A percentile compares a stretch with the other conserved stretches of the same genome.
phyloP scores from a whole-genome alignment of 2,113 vertebrate species.

The Engystomops pustulosus region DNA sequence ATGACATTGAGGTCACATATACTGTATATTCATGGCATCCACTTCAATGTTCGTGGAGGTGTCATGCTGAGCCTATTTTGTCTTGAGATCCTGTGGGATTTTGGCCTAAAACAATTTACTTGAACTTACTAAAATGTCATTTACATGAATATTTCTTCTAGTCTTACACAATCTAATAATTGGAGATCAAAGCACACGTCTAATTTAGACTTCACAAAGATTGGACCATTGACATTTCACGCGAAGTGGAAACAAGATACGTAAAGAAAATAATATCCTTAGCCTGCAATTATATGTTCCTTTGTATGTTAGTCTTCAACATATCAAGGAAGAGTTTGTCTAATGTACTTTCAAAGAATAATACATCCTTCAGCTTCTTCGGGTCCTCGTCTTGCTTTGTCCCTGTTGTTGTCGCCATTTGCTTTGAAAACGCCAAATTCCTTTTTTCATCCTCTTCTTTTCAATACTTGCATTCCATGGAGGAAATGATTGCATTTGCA shows the following conservation, averaged over 20 bases:
- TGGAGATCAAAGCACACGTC: neutral
- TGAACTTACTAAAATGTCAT: neutral
- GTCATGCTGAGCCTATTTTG: neutral
- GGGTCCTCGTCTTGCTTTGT: neutral
- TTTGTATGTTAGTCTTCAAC: neutral
- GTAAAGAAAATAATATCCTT: neutral
- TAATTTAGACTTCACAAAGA: neutral
- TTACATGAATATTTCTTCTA: neutral
- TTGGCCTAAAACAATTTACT: neutral
- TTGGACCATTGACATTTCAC: neutral
- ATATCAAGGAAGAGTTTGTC: neutral
- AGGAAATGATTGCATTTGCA: too few relatives aligned
- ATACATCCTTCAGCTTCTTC: neutral
- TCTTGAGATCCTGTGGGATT: neutral
- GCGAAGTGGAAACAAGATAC: neutral
- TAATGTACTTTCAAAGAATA: neutral
- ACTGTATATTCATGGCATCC: slow-evolving; percentile 2
- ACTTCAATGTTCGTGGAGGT: neutral
- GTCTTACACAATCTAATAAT: neutral
- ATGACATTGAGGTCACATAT: neutral
- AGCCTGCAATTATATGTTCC: neutral
- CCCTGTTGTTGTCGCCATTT: neutral
- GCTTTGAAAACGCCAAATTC: neutral
- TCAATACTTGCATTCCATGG: too few relatives aligned
- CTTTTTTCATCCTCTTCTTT: too few relatives aligned